Percentiles rank a stretch among this genome's conserved stretches.
These are phyloP conservation scores for Naja naja DNA, from an alignment of 2,113 vertebrate species.

Conservation along the genomic window DNA sequence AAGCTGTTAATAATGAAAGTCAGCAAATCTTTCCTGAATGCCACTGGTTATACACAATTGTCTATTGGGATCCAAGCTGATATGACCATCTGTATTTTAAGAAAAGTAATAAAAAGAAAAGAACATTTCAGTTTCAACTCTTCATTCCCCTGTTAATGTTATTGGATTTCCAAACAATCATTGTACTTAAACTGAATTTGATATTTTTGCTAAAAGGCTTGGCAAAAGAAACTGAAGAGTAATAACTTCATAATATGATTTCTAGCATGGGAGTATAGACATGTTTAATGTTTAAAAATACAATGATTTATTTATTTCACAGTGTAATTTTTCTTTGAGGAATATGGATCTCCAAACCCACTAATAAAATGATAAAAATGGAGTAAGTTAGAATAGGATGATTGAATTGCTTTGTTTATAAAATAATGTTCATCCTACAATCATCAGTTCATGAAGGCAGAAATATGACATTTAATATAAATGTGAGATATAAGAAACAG, in stretches of 20 bases:
- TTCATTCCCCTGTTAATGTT: neutral
- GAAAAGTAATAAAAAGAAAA: neutral
- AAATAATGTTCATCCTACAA: neutral
- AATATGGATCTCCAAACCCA: neutral
- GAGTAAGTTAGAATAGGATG: neutral
- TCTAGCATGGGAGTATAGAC: neutral
- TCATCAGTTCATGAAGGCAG: neutral
- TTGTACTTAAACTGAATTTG: neutral
- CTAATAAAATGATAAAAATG: neutral
- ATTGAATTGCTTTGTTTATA: neutral
- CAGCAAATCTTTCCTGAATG: neutral
- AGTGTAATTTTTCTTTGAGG: neutral
- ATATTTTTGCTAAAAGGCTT: neutral
- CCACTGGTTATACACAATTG: neutral
- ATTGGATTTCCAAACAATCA: neutral
- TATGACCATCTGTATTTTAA: neutral
- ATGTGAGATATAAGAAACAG: neutral
- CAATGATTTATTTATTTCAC: neutral
- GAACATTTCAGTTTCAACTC: neutral
- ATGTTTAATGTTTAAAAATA: neutral
- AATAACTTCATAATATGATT: neutral
- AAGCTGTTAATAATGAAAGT: too few species aligned
- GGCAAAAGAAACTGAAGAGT: neutral
- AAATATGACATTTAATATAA: neutral
- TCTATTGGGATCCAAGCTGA: neutral